Base-by-base conservation (phyloP, 2,113 vertebrate genomes). In the Campylomormyrus tamandua region DNA sequence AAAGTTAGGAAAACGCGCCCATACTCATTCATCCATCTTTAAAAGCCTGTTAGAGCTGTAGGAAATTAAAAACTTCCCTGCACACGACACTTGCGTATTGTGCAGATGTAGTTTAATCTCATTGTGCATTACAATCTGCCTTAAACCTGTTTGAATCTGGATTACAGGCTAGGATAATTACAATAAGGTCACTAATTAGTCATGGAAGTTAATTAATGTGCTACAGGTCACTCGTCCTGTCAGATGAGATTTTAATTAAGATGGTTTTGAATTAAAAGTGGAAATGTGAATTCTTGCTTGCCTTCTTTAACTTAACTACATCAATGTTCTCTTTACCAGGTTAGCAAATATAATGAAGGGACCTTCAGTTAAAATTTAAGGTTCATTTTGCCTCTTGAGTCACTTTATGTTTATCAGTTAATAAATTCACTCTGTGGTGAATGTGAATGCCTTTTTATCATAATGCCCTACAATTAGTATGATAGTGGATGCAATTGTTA, bases 61-160 rank as follows among this genome's bases (percentile, higher is more conserved):
- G 24, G 52, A 35, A 45, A 52, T 89, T 45, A 84, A 84, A 27
- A 89, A 83, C 89, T 27, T 85, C 89, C 77, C 27, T 49, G 45
- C 31, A 45, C 35, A 27, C 39, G 80, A 56, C 19, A 83, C 35
- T 56, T 62, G 11, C 9, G 42, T 17, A 58, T 83, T 46, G 52
- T 62, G 52, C 52, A 58, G 45, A 66, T 83, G 52, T 83, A 85
- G 50, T 62, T 89, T 83, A 83, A 89, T 89, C 89, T 85, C 24
- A 84, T 84, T 84, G 49, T 83, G 35, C 24, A 83, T 15, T 24
- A 56, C 49, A 62, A 27, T 45, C 39, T 13, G 31, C 17, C 31
- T 87, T 80, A n/a, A 49, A 45, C 45, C 45, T 88, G 42, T 46
- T 77, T 46, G 49, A 31, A 49, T 31, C 49, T 83, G 48, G 31